Evolutionary conservation across 2,113 vertebrate species (phyloP), one percentile per base, ranked within the genome.

Genomic region (Athene cunicularia): DNA sequence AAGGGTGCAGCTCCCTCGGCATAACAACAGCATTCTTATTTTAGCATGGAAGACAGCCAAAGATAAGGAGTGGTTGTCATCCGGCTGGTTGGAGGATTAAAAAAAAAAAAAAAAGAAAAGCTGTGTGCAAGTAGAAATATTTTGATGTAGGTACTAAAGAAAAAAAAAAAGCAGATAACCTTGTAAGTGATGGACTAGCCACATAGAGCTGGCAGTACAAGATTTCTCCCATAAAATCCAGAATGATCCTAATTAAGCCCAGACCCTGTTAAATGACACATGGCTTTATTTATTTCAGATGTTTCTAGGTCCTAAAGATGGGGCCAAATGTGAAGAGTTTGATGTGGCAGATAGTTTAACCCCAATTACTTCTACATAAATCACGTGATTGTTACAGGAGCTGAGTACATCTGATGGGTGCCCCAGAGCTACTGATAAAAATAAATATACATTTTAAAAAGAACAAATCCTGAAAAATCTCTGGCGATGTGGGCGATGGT

Each of bases 241-340:
- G 84, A 95, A 80, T 84, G 56, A 89, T 94, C 71, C 77, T 97
- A 96, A 96, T 97, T 96, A 97, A 94, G 87, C 81, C 92, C 92
- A 96, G 95, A 71, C 59, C n/a, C 77, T 71, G 53, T 92, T 93
- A 82, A 87, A 94, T 94, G 88, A 92, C 94, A 95, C 92, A 55
- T 45, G 77, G 80, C 67, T 97, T 96, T 97, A 97, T 97, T 96
- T 96, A 92, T 97, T 95, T 98, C 97, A 97, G 94, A 95, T 97
- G 93, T 95, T 97, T 95, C 89, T 96, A 79, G 91, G 89, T 94
- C 88, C 91, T 94, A 92, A 80, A 91, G 92, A 96, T 89, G 91
- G 94, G 95, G 94, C 95, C 93, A 94, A 91, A 95, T 96, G 93
- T 95, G 89, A 96, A 66, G 92, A 89, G 80, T 93, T 97, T 94